A percentile compares a stretch with the other conserved stretches of the same genome.
phyloP scores from a whole-genome alignment of 2,113 vertebrate genomes.

The Sebastes schlegelii region DNA sequence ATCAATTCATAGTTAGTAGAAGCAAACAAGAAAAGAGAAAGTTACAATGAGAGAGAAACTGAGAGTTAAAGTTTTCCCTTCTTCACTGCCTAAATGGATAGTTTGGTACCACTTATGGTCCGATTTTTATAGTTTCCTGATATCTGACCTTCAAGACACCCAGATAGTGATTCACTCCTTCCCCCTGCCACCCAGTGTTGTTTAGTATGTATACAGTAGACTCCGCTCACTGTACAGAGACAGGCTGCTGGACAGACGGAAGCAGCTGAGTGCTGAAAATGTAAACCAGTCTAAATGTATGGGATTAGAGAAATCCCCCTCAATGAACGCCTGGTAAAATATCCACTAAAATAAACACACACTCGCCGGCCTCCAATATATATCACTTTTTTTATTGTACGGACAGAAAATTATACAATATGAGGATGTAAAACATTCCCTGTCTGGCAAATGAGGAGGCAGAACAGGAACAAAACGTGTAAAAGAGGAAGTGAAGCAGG shows the following conservation, averaged over 20 bases:
- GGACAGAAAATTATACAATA: conserved; percentile 76
- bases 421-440: conserved; percentile 75
- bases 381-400: conserved; percentile 78
- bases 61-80: neutral
- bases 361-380: conserved; percentile 58
- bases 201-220: conserved; percentile 3
- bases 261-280: conserved; percentile 49
- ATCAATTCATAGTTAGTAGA: too few species aligned
- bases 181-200: neutral
- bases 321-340: conserved; percentile 7
- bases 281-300: conserved; percentile 56
- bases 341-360: conserved; percentile 58
- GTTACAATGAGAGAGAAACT: neutral
- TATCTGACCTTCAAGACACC: neutral
- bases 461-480: conserved; percentile 64
- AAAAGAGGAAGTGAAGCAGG: conserved; percentile 58
- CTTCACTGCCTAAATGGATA: neutral
- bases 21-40: neutral
- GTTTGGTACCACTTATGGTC: neutral
- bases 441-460: conserved; percentile 37
- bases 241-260: neutral
- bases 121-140: neutral
- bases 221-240: neutral
- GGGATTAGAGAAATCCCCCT: conserved; percentile 30
- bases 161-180: neutral